Evolutionary conservation across 2,888 invertebrate species (phyloP).

Genomic region (Dicyrtomina minuta): DNA sequence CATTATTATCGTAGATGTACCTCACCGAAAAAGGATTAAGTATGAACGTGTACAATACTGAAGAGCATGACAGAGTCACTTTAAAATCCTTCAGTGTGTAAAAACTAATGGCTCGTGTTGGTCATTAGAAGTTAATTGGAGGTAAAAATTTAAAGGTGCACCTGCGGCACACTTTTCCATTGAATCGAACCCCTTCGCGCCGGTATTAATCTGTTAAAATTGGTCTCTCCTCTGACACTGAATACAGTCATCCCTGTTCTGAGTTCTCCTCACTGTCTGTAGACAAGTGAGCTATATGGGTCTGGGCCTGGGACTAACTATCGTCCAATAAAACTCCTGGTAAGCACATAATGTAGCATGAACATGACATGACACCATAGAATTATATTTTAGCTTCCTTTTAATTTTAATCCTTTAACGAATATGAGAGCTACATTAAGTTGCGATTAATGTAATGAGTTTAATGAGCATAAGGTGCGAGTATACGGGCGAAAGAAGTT

Average conservation of each 20-base stretch:
- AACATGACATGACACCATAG: neutral
- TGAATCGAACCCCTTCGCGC: slow-evolving; percentile 12
- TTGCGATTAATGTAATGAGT: slow-evolving; percentile 4
- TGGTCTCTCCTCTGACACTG: neutral
- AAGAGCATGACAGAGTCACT: neutral
- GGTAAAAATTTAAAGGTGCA: slow-evolving; percentile 30
- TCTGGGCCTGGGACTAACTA: no score
- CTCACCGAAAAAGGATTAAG: slow-evolving; percentile 3
- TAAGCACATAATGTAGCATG: no score
- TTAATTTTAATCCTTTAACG: neutral
- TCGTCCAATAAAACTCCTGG: no score
- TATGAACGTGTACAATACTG: neutral
- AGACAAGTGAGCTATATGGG: no score
- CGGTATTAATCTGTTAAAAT: slow-evolving; percentile 6
- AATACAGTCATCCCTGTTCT: neutral
- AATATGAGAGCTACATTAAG: neutral
- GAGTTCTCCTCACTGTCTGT: no score
- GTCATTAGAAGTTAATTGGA: slow-evolving; percentile 33
- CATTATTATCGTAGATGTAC: neutral
- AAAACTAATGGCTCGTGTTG: slow-evolving; percentile 32
- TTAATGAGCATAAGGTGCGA: neutral
- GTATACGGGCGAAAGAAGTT: no score
- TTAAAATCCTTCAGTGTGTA: neutral
- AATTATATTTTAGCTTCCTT: neutral
- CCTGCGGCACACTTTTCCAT: slow-evolving; percentile 25